These are phyloP conservation scores for Oncorhynchus tshawytscha DNA, from an alignment of 2,113 vertebrate genomes.

Conservation along the genomic window DNA sequence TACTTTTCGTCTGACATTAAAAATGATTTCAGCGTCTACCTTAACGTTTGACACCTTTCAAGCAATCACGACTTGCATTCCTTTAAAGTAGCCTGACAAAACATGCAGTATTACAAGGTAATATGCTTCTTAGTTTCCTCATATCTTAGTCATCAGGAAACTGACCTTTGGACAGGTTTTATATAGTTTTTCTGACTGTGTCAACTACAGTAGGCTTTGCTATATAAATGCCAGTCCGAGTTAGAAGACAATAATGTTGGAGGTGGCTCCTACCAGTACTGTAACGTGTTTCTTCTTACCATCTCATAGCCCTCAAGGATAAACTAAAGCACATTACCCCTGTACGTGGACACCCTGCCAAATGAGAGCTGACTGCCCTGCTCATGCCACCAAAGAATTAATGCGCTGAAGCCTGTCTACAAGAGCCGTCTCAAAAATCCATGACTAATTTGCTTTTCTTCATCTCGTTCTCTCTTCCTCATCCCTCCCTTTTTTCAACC, in stretches of 20 bases:
- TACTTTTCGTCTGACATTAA: background rate
- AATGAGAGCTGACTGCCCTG: constrained; percentile 53
- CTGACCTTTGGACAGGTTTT: too few species aligned
- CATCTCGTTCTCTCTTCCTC: background rate
- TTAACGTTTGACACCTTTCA: background rate
- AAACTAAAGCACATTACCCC: constrained; percentile 60
- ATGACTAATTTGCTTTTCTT: constrained; percentile 14
- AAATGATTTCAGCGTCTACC: background rate
- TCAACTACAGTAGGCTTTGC: too few species aligned
- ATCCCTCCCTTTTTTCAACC: background rate
- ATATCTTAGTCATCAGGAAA: background rate
- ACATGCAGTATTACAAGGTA: background rate
- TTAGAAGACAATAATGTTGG: constrained; percentile 39
- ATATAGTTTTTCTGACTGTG: too few species aligned
- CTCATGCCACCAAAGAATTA: constrained; percentile 46
- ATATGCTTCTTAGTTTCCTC: background rate
- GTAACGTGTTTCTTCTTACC: constrained; percentile 52
- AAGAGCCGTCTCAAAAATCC: constrained; percentile 37
- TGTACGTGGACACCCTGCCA: constrained; percentile 51
- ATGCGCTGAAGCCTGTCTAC: constrained; percentile 48
- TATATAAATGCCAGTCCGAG: background rate
- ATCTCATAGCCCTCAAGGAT: constrained; percentile 63
- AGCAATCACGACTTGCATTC: background rate
- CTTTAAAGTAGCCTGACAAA: background rate
- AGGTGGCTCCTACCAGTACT: constrained; percentile 48